phyloP scores from a whole-genome alignment of 1,140 invertebrate genomes.

The Caenorhabditis briggsae region DNA sequence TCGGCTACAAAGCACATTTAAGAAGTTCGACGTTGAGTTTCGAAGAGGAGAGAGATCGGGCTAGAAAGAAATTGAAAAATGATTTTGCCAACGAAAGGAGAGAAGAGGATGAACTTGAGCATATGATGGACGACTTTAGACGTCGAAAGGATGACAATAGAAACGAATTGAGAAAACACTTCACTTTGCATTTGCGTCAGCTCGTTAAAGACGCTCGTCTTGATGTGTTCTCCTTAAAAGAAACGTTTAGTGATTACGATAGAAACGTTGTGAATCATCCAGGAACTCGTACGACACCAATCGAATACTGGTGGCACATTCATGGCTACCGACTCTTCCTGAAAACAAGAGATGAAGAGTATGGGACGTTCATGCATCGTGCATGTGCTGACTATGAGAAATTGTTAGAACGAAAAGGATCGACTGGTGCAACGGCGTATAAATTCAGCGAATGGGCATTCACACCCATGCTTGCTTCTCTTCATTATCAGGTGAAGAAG shows the following conservation, averaged over 20 bases:
- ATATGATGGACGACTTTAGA: not conserved
- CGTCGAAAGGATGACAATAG: not conserved
- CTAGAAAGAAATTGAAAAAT: not conserved
- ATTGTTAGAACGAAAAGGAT: not conserved
- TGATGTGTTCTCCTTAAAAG: not conserved
- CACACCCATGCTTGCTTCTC: conserved; percentile 11
- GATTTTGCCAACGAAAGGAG: not conserved
- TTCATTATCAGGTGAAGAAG: conserved; percentile 5
- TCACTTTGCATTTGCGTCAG: not conserved
- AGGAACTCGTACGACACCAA: not conserved
- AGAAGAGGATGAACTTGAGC: not conserved
- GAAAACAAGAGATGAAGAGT: not conserved
- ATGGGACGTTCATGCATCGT: not conserved
- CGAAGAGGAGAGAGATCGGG: not conserved
- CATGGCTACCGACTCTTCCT: conserved; percentile 11
- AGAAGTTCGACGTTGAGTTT: not conserved
- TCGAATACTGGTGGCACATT: not conserved
- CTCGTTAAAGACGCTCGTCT: conserved; percentile 22
- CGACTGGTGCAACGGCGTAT: not conserved
- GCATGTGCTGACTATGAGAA: not conserved
- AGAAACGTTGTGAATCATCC: not conserved
- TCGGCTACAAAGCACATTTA: not conserved
- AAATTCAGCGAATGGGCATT: conserved; percentile 31
- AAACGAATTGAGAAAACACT: not conserved
- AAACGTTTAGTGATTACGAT: not conserved